Percentiles rank a stretch among this genome's conserved stretches.
Evolutionary conservation across 2,888 invertebrate species (phyloP).

Genomic region (Eumerus sabulonum): DNA sequence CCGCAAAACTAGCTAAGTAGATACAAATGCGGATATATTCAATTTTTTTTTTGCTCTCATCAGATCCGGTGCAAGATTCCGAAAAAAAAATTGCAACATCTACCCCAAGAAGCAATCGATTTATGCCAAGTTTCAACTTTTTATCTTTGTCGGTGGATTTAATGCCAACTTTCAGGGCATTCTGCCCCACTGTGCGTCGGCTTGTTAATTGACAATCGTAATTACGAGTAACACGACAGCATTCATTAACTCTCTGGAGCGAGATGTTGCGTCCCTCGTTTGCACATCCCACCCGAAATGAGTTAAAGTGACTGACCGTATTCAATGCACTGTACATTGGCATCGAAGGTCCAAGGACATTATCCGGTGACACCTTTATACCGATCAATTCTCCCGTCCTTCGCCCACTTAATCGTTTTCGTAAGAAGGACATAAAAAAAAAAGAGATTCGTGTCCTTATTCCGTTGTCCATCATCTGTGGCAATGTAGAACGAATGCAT

Average conservation of each 20-base stretch:
- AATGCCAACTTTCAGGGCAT: no score
- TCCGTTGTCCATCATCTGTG: constrained; percentile 56
- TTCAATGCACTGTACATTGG: constrained; percentile 29
- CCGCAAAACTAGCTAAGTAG: not conserved
- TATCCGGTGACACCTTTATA: constrained; percentile 1
- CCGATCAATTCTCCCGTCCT: not conserved
- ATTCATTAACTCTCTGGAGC: not conserved
- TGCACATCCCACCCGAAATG: constrained; percentile 20
- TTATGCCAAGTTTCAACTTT: no score
- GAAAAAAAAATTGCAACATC: no score
- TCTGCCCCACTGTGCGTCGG: no score
- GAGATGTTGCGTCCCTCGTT: no score
- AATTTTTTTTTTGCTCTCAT: not conserved
- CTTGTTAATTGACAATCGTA: constrained; percentile 8
- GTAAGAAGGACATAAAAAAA: constrained; percentile 25
- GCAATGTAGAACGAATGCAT: constrained; percentile 52
- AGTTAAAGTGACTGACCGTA: constrained; percentile 56
- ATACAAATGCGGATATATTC: not conserved
- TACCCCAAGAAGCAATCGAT: no score
- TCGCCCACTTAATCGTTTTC: constrained; percentile 59
- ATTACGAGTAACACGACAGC: constrained; percentile 31
- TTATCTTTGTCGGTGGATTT: no score
- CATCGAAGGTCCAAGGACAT: constrained; percentile 11
- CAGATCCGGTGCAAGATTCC: no score
- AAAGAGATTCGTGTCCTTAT: constrained; percentile 35